A percentile compares a stretch with the other conserved stretches of the same genome.
Evolutionary conservation across 2,888 invertebrate species (phyloP).

Genomic region (Azorinus chamasolen): DNA sequence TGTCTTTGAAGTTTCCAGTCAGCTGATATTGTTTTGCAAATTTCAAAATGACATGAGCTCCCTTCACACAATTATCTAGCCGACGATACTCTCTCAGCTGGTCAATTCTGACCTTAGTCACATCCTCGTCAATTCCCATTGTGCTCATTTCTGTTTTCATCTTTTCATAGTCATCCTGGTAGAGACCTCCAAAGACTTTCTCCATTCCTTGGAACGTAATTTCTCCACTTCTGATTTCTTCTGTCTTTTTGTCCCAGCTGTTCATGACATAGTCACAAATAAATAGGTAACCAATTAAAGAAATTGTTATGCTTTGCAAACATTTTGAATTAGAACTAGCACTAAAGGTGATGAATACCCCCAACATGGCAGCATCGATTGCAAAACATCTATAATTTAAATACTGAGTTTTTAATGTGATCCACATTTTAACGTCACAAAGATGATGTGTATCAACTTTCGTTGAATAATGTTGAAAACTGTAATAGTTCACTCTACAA

Average conservation of each 20-base stretch:
- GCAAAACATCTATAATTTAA: too few relatives aligned
- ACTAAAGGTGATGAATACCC: too few relatives aligned
- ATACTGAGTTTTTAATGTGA: too few relatives aligned
- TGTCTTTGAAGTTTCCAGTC: conserved; percentile 55
- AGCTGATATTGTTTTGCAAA: conserved; percentile 46
- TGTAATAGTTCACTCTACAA: too few relatives aligned
- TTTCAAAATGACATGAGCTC: conserved; percentile 60
- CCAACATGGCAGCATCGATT: too few relatives aligned
- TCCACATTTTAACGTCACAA: too few relatives aligned
- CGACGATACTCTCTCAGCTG: conserved; percentile 60
- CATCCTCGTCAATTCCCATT: conserved; percentile 11
- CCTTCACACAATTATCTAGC: conserved; percentile 52
- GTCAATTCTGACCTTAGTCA: conserved; percentile 26
- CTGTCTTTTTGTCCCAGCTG: conserved; percentile 15
- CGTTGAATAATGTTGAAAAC: too few relatives aligned
- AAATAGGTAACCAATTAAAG: too few relatives aligned
- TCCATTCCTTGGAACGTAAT: conserved; percentile 34
- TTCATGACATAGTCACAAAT: too few relatives aligned
- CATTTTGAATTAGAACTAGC: too few relatives aligned
- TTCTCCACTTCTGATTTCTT: conserved; percentile 12
- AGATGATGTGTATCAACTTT: too few relatives aligned
- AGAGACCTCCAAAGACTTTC: conserved; percentile 10
- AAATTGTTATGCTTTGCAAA: too few relatives aligned
- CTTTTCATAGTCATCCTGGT: conserved; percentile 9
- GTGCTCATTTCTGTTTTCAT: conserved; percentile 20